Base-by-base conservation (phyloP, 2,888 invertebrate genomes). In the Drosophila rubida region DNA sequence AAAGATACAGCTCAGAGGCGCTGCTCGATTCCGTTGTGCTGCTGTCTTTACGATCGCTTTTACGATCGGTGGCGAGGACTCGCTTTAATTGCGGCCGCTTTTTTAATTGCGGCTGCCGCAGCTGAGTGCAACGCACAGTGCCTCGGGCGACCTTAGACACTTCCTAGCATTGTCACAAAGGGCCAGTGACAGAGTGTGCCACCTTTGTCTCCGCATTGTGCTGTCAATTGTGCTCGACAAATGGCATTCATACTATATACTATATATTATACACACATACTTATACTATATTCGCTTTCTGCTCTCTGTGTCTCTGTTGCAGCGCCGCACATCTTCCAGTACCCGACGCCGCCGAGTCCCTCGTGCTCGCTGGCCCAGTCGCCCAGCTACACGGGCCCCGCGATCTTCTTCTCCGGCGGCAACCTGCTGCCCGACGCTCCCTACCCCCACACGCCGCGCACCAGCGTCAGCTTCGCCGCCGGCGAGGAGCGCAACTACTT, bases 241-340 rank as follows among this genome's bases (percentile, higher is more conserved):
- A 37, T 44, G 4, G 19, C 11, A 32, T 32, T 30, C 11, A 30
- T 30, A 30, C 9, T 30, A 37, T 59, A 45, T n/a, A n/a, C n/a
- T n/a, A n/a, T n/a, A n/a, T n/a, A n/a, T n/a, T n/a, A n/a, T n/a
- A 19, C 35, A 59, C 84, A 86, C 44, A 45, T 58, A 22, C 55
- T 46, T 25, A 30, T 37, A 23, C 14, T n/a, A n/a, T n/a, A n/a
- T n/a, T n/a, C n/a, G n/a, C n/a, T n/a, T n/a, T n/a, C n/a, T n/a
- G n/a, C n/a, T 48, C 53, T 61, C 8, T 37, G 5, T 57, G 54
- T 45, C 11, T 55, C 25, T 35, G 16, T 39, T 89, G 14, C 80
- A 92, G 92, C 90, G 64, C 84, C 92, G 46, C 91, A 91, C 51
- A 87, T 91, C 62, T 91, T 92, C 62, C 91, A 91, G 75, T 91